These are phyloP conservation scores for Antechinus flavipes DNA, from an alignment of 2,113 vertebrate genomes.

Conservation along the genomic window DNA sequence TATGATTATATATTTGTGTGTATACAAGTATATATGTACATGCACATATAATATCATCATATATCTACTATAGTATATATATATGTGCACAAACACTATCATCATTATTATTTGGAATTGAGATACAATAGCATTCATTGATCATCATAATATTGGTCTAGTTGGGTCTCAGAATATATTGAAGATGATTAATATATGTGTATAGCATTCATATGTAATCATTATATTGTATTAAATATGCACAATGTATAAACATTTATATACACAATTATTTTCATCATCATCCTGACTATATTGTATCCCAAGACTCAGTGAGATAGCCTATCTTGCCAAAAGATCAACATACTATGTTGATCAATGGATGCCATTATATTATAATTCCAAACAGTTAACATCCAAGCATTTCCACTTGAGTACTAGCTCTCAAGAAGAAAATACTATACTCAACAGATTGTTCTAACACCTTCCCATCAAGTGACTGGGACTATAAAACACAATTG, in stretches of 20 bases:
- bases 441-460: background rate
- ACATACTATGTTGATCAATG: background rate
- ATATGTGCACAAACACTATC: no score
- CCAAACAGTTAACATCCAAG: background rate
- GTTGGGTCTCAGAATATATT: no score
- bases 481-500: background rate
- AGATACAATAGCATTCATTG: no score
- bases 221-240: background rate
- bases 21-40: no score
- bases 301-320: background rate
- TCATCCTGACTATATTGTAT: background rate
- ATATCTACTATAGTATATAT: no score
- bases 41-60: no score
- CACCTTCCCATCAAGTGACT: no score
- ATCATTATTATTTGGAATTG: no score
- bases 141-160: no score
- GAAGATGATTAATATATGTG: no score
- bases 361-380: background rate
- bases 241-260: no score
- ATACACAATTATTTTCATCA: background rate
- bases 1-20: background rate
- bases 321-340: background rate
- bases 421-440: background rate
- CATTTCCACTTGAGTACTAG: background rate
- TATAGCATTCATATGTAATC: no score